These are phyloP conservation scores for Bolborhynchus lineola DNA, from an alignment of 2,113 vertebrate species.

Conservation along the genomic window DNA sequence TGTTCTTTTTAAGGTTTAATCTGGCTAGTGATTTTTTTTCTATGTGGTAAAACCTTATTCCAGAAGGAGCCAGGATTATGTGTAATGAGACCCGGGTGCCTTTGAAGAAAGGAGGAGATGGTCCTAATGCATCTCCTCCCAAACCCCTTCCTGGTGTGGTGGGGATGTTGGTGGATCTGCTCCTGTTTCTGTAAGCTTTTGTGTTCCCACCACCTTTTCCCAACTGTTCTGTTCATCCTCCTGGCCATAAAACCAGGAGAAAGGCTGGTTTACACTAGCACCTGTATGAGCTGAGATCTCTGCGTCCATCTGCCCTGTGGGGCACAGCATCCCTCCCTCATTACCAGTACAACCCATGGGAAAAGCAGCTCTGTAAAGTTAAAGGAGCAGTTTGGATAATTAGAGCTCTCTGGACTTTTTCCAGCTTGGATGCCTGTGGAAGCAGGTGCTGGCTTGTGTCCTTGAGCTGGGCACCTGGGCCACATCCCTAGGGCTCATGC, in stretches of 20 bases:
- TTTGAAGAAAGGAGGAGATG: background rate
- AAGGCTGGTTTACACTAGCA: background rate
- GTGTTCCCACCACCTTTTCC: background rate
- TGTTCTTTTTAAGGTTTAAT: background rate
- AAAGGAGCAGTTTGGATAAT: background rate
- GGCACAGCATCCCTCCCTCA: background rate
- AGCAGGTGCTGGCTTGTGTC: background rate
- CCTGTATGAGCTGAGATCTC: background rate
- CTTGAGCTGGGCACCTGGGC: background rate
- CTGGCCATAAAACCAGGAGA: background rate
- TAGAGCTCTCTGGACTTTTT: slow-evolving; percentile 2
- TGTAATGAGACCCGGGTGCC: background rate
- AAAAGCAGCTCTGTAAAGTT: background rate
- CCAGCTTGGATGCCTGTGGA: background rate
- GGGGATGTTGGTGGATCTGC: background rate
- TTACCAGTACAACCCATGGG: background rate
- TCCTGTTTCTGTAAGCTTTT: background rate
- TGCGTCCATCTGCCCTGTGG: background rate
- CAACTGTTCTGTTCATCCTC: background rate
- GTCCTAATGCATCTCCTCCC: background rate
- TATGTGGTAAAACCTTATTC: background rate
- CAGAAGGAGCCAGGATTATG: background rate
- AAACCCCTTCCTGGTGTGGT: background rate
- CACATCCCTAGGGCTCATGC: background rate
- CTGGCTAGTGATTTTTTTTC: background rate